Evolutionary conservation across 2,797 vertebrate species (phyloP).

Genomic region (Cacajao melanocephalus): DNA sequence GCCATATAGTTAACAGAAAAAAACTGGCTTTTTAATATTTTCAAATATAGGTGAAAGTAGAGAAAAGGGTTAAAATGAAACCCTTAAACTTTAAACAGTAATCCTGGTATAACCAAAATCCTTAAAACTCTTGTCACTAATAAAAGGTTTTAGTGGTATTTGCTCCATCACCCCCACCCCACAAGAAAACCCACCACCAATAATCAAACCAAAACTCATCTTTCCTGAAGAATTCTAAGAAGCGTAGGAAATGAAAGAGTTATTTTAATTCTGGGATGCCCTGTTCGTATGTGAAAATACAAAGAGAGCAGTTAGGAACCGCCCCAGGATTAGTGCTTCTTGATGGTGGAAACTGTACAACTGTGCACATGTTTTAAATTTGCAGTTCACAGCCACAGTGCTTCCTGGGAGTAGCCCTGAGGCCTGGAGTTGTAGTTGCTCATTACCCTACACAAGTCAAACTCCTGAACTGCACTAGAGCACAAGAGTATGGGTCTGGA

Average conservation of each 20-base stretch:
- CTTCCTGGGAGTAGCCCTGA: neutral
- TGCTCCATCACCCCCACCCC: neutral
- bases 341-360: neutral
- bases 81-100: no score
- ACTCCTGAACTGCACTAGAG: neutral
- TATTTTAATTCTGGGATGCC: slow-evolving; percentile 24
- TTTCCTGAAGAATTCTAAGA: slow-evolving; percentile 40
- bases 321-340: neutral
- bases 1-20: neutral
- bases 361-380: neutral
- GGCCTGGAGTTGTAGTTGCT: slow-evolving; percentile 27
- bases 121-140: neutral
- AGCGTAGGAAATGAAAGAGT: neutral
- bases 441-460: neutral
- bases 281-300: neutral
- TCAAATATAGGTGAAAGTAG: no score
- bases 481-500: neutral
- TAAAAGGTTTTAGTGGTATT: neutral
- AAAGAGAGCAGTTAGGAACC: neutral
- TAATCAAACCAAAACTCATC: neutral
- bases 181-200: neutral
- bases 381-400: neutral
- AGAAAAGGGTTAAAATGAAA: no score
- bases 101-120: no score
- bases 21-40: neutral